Percentiles rank a stretch among this genome's conserved stretches.
Conservation (phyloP, 1,140 invertebrate species). For the Delia radicum region DNA sequence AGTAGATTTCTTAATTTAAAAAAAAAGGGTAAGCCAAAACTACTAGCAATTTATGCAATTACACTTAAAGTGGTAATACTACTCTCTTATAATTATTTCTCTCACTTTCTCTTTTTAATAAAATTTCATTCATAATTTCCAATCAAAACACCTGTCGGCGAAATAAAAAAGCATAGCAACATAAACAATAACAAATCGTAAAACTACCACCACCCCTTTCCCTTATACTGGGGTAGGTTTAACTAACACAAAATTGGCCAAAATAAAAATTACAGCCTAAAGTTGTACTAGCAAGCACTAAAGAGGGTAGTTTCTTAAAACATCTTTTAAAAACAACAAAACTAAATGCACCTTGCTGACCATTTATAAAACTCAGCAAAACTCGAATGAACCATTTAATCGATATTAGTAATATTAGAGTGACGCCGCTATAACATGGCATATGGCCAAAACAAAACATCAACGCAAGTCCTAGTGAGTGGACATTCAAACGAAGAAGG, state of each 20-base stretch:
- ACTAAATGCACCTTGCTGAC: background rate
- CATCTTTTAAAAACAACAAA: background rate
- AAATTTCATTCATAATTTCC: too few species aligned
- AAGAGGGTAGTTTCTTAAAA: background rate
- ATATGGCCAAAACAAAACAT: conserved; percentile 27
- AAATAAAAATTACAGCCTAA: background rate
- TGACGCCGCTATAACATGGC: background rate
- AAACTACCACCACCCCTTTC: background rate
- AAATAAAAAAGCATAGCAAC: background rate
- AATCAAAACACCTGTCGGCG: background rate
- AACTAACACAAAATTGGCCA: too few species aligned
- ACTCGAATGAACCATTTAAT: background rate
- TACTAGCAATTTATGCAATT: too few species aligned
- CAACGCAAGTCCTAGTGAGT: conserved; percentile 6
- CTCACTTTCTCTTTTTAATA: background rate
- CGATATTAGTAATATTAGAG: background rate
- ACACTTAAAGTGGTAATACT: too few species aligned
- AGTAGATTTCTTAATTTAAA: too few species aligned
- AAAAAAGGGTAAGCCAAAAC: too few species aligned
- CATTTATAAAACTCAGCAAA: background rate
- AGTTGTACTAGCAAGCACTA: background rate
- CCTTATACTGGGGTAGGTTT: background rate
- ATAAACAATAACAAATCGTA: background rate
- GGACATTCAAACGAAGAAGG: background rate
- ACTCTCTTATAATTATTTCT: too few species aligned